Evolutionary conservation across 2,797 vertebrate species (phyloP).

Genomic region (Fringilla coelebs): DNA sequence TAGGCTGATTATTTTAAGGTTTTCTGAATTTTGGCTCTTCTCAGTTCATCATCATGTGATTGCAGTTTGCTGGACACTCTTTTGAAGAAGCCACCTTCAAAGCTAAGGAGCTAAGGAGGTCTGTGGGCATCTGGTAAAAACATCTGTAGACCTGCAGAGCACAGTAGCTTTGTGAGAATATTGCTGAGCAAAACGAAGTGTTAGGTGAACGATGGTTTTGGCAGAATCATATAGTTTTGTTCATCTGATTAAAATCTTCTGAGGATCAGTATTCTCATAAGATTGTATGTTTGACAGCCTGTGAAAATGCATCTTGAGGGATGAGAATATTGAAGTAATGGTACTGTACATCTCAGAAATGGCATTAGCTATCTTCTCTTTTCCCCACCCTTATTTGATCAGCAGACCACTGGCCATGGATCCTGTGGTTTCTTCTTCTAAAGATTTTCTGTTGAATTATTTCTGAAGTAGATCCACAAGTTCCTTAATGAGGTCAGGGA

Average conservation of each 20-base stretch:
- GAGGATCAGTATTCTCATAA: background rate
- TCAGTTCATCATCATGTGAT: background rate
- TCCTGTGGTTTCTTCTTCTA: background rate
- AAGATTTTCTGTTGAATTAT: background rate
- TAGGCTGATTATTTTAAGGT: background rate
- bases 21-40: background rate
- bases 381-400: background rate
- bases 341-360: background rate
- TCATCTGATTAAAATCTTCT: constrained; percentile 39
- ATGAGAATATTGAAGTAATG: constrained; percentile 10
- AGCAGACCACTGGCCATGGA: background rate
- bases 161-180: background rate
- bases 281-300: constrained; percentile 47
- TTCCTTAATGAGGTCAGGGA: background rate
- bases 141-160: background rate
- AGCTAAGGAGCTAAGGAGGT: background rate
- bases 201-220: background rate
- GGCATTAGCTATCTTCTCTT: background rate
- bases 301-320: constrained; percentile 11
- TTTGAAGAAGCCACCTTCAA: background rate
- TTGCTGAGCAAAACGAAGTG: background rate
- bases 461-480: background rate
- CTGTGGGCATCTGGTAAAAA: background rate
- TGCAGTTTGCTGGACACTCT: background rate
- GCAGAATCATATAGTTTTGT: background rate